Conservation (phyloP, 1,140 invertebrate genomes). For the Littorina saxatilis region DNA sequence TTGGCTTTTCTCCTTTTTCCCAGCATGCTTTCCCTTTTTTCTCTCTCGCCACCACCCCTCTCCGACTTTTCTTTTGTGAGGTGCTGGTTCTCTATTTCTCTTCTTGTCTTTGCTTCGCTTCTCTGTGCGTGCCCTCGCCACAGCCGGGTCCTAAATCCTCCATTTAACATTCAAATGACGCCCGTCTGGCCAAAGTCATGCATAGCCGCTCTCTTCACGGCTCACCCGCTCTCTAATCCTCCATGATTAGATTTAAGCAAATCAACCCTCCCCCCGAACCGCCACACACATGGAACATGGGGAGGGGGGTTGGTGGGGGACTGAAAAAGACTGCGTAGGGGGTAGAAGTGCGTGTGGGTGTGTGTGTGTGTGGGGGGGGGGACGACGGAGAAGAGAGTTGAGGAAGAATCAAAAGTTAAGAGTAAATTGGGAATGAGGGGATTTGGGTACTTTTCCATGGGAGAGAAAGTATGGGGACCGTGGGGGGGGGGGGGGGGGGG, state of each 20-base stretch:
- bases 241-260: conserved; percentile 43
- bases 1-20: background rate
- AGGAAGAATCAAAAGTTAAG: too few relatives aligned
- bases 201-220: conserved; percentile 42
- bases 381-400: too few relatives aligned
- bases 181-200: conserved; percentile 39
- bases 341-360: background rate
- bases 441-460: too few relatives aligned
- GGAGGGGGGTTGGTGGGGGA: too few relatives aligned
- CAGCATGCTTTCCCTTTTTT: background rate
- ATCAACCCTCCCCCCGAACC: conserved; percentile 25
- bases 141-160: conserved; percentile 44
- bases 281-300: background rate
- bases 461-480: background rate
- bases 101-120: too few relatives aligned
- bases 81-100: too few relatives aligned
- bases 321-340: background rate
- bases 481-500: too few relatives aligned
- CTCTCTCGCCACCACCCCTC: background rate
- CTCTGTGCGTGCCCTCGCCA: background rate
- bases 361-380: too few relatives aligned
- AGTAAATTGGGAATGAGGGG: too few relatives aligned
- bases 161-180: conserved; percentile 60
- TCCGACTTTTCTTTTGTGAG: too few relatives aligned
- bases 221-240: conserved; percentile 36